Evolutionary conservation across 2,888 invertebrate species (phyloP).

Genomic region (Himalopsyche kuldschensis): DNA sequence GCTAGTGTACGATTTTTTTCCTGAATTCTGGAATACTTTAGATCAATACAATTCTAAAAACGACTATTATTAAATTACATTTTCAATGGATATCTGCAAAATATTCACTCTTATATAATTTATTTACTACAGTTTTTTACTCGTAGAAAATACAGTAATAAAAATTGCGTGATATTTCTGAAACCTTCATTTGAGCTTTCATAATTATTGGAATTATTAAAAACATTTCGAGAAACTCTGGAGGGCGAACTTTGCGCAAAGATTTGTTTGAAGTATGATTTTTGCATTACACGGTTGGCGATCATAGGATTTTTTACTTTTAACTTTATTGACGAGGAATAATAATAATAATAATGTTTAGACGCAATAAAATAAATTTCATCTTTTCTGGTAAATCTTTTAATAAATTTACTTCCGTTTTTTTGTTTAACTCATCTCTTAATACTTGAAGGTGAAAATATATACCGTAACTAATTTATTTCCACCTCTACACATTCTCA

Average conservation of each 20-base stretch:
- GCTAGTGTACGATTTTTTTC: too few species aligned
- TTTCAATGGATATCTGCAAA: too few species aligned
- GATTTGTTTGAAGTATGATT: constrained; percentile 29
- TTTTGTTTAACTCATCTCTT: not conserved
- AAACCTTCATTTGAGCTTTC: too few species aligned
- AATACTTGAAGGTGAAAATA: not conserved
- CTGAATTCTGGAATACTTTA: too few species aligned
- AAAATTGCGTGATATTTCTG: too few species aligned
- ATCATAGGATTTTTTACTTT: not conserved
- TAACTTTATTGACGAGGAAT: not conserved
- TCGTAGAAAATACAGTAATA: too few species aligned
- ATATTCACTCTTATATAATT: too few species aligned
- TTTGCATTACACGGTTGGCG: constrained; percentile 20
- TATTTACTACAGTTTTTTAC: too few species aligned
- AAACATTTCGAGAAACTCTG: not conserved
- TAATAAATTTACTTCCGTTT: not conserved
- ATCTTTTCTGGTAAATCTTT: not conserved
- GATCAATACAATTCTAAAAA: too few species aligned
- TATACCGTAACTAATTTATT: not conserved
- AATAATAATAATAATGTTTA: not conserved
- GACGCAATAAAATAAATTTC: not conserved
- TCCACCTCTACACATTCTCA: too few species aligned
- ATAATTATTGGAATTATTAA: too few species aligned
- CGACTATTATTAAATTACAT: too few species aligned
- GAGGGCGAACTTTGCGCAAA: not conserved